Percentiles rank a stretch among this genome's conserved stretches.
Evolutionary conservation across 2,888 invertebrate genomes (phyloP).

Genomic region (Abrostola tripartita): DNA sequence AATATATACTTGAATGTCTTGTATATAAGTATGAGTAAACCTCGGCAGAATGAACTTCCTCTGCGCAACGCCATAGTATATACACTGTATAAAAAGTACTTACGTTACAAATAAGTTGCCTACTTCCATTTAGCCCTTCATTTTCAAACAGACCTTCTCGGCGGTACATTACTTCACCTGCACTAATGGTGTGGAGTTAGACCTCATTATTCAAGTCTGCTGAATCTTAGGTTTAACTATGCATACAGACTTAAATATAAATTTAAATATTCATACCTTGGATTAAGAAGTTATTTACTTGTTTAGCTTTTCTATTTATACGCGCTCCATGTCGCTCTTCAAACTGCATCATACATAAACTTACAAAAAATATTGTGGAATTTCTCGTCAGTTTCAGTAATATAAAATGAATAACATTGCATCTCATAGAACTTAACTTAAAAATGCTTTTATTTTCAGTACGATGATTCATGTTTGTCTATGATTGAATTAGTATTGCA

Average conservation of each 20-base stretch:
- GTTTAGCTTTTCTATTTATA: background rate
- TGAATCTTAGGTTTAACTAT: conserved; percentile 25
- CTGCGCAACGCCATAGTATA: background rate
- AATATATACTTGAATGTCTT: too few relatives aligned
- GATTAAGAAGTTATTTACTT: conserved; percentile 14
- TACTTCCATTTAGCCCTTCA: background rate
- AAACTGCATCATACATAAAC: background rate
- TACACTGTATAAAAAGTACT: too few relatives aligned
- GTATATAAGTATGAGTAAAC: too few relatives aligned
- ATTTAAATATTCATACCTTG: conserved; percentile 25
- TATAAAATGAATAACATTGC: too few relatives aligned
- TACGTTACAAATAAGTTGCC: background rate
- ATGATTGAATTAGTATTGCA: too few relatives aligned
- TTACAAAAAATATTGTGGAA: background rate
- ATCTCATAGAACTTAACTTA: too few relatives aligned
- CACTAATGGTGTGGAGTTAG: conserved; percentile 43
- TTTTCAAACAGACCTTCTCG: conserved; percentile 28
- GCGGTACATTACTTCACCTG: conserved; percentile 19
- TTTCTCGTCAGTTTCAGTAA: too few relatives aligned
- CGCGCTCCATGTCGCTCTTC: background rate
- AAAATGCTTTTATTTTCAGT: too few relatives aligned
- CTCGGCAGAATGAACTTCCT: too few relatives aligned
- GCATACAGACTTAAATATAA: conserved; percentile 30
- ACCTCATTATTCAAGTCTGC: conserved; percentile 38
- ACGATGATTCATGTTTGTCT: too few relatives aligned